Base-by-base conservation (phyloP, 53 echinoderm and acorn worm species). In the Echinometra lucunter region DNA sequence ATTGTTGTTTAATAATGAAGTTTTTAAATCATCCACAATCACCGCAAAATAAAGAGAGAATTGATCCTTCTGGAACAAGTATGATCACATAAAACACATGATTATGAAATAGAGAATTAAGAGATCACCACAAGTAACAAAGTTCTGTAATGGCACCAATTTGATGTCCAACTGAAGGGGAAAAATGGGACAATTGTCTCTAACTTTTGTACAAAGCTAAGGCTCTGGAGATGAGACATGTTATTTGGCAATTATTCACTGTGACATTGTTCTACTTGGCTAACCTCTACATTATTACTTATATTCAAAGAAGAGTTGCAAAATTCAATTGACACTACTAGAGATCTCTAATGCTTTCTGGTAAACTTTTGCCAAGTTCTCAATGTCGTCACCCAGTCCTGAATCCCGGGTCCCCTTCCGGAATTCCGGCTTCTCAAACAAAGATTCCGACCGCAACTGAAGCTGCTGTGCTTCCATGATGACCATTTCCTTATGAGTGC, bases 271-370 rank as follows among this genome's bases (percentile, higher is more conserved):
- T 85, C 53, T 47, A 49, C 28, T 44, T 85, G 49, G 10, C 85
- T 28, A 8, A 78, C 78, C 78, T 40, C 15, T 32, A 69, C 69
- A 42, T 5, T 42, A 11, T 13, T 42, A 78, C 9, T 40, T 15
- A 78, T 78, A 17, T 78, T 40, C 10, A 1, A 42, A 40, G 21
- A 35, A 38, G 42, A 23, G 72, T 21, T 42, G 42, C 78, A 21
- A 8, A 47, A n/a, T 47, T 85, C 49, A 85, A 49, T 85, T 47
- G 25, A 85, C 28, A 13, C n/a, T 49, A 53, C 49, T 85, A 58
- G 97, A 97, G 27, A 97, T 97, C 78, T 96, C 92, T 6, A 97
- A 95, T 47, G 97, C 97, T 91, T 93, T 96, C 44, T 95, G 88
- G 80, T 96, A 97, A 13, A 97, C 96, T 25, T 96, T 95, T 21